A percentile compares a stretch with the other conserved stretches of the same genome.
phyloP scores from a whole-genome alignment of 2,888 invertebrate genomes.

The Allacma fusca region DNA sequence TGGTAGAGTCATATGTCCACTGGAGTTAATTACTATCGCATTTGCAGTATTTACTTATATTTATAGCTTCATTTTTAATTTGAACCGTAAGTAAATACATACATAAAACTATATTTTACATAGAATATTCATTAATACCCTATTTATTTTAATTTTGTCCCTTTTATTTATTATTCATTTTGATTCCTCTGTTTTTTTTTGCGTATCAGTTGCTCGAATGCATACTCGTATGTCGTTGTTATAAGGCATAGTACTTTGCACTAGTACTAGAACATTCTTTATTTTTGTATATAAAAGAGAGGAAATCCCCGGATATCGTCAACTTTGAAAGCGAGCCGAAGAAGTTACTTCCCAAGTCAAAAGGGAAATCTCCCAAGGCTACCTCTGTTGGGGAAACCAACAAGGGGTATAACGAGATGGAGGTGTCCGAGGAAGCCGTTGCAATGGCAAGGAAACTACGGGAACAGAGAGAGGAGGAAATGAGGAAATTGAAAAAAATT shows the following conservation, averaged over 20 bases:
- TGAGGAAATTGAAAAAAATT: slow-evolving; percentile 12
- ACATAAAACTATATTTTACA: no score
- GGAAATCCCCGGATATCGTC: slow-evolving; percentile 47
- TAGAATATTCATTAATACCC: no score
- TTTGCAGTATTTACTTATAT: not conserved
- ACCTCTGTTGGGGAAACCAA: slow-evolving; percentile 24
- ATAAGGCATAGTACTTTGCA: no score
- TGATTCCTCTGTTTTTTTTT: no score
- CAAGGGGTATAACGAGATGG: slow-evolving; percentile 46
- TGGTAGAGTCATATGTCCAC: not conserved
- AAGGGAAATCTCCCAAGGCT: not conserved
- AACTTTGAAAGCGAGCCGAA: slow-evolving; percentile 52
- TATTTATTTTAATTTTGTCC: no score
- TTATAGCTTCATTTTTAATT: not conserved
- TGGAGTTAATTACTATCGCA: not conserved
- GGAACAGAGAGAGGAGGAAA: slow-evolving; percentile 42
- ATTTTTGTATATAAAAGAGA: no score
- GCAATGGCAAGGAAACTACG: slow-evolving; percentile 42
- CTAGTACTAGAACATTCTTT: no score
- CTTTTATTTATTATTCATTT: no score
- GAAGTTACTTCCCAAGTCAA: slow-evolving; percentile 37
- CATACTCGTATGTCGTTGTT: no score
- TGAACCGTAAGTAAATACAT: no score
- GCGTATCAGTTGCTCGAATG: no score
- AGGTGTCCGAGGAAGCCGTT: slow-evolving; percentile 47